Conservation (phyloP, 2,797 vertebrate species). For the Pangasius sanitwongsei region DNA sequence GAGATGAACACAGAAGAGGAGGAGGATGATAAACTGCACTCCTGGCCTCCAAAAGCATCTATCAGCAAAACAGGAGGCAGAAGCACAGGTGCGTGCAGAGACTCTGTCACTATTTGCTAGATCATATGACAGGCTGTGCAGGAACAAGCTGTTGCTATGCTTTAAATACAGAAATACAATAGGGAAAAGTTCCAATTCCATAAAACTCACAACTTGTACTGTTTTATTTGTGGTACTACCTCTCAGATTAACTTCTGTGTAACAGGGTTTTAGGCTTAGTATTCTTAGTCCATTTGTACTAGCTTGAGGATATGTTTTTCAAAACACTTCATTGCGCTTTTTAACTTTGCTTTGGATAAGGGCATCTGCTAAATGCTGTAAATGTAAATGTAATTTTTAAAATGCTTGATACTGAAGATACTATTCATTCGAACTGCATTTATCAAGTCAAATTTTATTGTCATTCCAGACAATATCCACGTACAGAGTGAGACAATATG, state of each 20-base stretch:
- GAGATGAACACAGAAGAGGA: constrained; percentile 28
- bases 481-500: neutral
- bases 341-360: neutral
- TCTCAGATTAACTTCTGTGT: neutral
- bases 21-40: constrained; percentile 67
- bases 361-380: neutral
- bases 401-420: neutral
- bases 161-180: neutral
- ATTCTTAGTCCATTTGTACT: neutral
- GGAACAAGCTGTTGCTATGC: neutral
- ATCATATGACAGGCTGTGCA: neutral
- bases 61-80: constrained; percentile 57
- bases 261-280: neutral
- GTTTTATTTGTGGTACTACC: neutral
- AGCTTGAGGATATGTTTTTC: neutral
- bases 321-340: neutral
- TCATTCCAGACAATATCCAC: neutral
- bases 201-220: neutral
- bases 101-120: neutral
- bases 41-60: constrained; percentile 76
- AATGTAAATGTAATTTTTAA: neutral
- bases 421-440: neutral
- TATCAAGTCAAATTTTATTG: neutral
- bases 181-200: neutral
- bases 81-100: constrained; percentile 62